Conservation (phyloP, 2,797 vertebrate genomes). For the Enteromius anoplus region DNA sequence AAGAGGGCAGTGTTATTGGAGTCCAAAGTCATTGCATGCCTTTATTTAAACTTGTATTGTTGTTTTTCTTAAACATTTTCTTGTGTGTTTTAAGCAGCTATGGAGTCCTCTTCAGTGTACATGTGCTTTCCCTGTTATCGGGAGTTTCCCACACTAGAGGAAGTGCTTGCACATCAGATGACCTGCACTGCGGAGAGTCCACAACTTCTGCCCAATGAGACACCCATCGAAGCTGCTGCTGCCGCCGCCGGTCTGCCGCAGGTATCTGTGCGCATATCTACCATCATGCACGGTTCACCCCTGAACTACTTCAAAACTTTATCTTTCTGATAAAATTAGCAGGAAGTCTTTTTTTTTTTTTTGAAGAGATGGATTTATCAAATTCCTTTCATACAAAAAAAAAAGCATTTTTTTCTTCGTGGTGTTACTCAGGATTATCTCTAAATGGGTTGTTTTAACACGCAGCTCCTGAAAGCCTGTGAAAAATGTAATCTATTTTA, state of each 20-base stretch:
- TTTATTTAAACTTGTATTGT: constrained; percentile 39
- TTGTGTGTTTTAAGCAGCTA: constrained; percentile 63
- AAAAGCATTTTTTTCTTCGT: constrained; percentile 16
- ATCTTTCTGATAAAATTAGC: neutral
- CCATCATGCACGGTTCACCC: neutral
- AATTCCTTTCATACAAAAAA: constrained; percentile 15
- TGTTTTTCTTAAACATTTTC: constrained; percentile 52
- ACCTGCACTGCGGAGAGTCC: constrained; percentile 76
- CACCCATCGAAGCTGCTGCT: constrained; percentile 49
- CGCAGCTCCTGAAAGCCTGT: constrained; percentile 47
- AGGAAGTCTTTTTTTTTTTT: neutral
- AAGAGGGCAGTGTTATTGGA: constrained; percentile 75
- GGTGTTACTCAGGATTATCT: constrained; percentile 53
- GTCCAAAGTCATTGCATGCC: neutral
- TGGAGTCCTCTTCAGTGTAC: constrained; percentile 80
- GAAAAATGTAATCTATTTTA: constrained; percentile 53
- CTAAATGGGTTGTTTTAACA: constrained; percentile 56
- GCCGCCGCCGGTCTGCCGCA: constrained; percentile 44
- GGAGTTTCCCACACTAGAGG: constrained; percentile 82
- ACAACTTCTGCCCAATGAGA: constrained; percentile 34
- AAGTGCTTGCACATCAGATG: constrained; percentile 82
- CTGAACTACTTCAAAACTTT: neutral
- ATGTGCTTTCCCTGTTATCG: constrained; percentile 86
- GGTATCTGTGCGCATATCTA: constrained; percentile 19
- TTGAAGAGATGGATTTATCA: neutral